Base-by-base conservation (phyloP, 2,888 invertebrate species). In the Drosophila melanosoma region DNA sequence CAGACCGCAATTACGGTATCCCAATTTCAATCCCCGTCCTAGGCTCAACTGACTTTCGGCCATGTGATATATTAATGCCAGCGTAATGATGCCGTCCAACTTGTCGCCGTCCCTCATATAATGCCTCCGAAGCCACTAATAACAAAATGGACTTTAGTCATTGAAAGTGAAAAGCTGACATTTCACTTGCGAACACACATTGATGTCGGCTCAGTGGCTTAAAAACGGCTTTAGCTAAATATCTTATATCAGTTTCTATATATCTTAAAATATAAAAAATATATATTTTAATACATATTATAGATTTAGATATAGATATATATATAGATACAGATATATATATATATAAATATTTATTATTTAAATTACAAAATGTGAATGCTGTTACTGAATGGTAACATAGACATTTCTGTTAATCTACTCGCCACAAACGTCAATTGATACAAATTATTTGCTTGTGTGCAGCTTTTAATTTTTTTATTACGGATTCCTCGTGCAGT, bases 51-150 rank as follows among this genome's bases (percentile, higher is more conserved):
- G 83, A 82, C 83, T 76, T 88, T 82, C 88, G 78, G 74, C 79
- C 81, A 66, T 80, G 80, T 89, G 84, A 91, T 90, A 90, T 84
- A 90, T 91, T 90, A 84, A 82, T 89, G 76, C 80, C 77, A 80
- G 57, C 66, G 70, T 82, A 83, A 89, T 81, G 82, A 87, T 75
- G 74, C 63, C 71, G 72, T 69, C 81, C 56, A 56, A 80, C 74
- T 76, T 82, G 82, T 84, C 79, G 77, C 82, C 78, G 79, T 81
- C 81, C 78, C 83, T 80, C 85, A 78, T 74, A 79, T 81, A 87
- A 90, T 78, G 78, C 57, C 15, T 23, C 52, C 51, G 23, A 35
- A 29, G 29, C 49, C 59, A 61, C 74, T 60, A 58, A 59, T 45
- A 76, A 57, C 48, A 63, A 57, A 69, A 75, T 45, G 23, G 23